Evolutionary conservation across 2,888 invertebrate species (phyloP).

Genomic region (Cephalotes varians): DNA sequence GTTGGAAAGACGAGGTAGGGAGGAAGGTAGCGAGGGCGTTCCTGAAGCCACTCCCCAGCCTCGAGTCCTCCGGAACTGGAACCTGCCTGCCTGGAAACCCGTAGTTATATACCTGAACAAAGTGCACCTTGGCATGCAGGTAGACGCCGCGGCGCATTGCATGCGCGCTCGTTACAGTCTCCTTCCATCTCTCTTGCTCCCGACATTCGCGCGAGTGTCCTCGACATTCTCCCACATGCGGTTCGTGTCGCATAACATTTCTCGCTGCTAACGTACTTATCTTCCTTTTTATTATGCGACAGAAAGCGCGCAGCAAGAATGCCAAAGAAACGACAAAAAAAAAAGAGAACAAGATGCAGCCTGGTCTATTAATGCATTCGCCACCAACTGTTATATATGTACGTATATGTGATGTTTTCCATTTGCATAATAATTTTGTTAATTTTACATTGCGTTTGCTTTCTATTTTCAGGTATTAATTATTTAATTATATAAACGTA

Average conservation of each 20-base stretch:
- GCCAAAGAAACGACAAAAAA: background rate
- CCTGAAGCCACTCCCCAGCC: conserved; percentile 83
- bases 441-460: background rate
- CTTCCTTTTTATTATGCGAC: conserved; percentile 24
- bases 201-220: conserved; percentile 40
- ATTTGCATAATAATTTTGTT: background rate
- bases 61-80: conserved; percentile 72
- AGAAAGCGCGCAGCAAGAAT: conserved; percentile 35
- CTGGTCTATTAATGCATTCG: conserved; percentile 7
- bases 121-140: conserved; percentile 63
- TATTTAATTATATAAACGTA: background rate
- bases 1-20: conserved; percentile 66
- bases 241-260: conserved; percentile 56
- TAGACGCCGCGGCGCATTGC: conserved; percentile 46
- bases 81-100: conserved; percentile 69
- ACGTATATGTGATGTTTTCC: background rate
- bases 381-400: background rate
- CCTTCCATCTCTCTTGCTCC: conserved; percentile 29
- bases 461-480: background rate
- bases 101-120: conserved; percentile 65
- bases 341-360: background rate
- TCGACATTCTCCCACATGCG: conserved; percentile 47
- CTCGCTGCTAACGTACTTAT: conserved; percentile 34
- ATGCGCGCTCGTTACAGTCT: conserved; percentile 53
- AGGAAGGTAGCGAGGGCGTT: conserved; percentile 81